A percentile compares a stretch with the other conserved stretches of the same genome.
phyloP scores from a whole-genome alignment of 2,113 vertebrate species.

The Boulengeromyrus knoepffleri region DNA sequence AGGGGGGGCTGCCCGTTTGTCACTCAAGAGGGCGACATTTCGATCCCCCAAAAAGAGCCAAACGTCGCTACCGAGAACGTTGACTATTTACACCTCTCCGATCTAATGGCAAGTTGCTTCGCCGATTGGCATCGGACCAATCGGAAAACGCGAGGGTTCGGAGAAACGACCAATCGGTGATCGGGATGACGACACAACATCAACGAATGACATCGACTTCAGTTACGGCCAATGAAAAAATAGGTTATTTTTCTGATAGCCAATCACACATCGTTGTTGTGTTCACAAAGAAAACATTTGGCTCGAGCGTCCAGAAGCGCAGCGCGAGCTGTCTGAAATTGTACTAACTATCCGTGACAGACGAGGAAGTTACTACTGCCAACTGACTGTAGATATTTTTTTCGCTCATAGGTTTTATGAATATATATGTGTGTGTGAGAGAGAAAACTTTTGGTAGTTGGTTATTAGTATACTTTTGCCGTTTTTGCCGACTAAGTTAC shows the following conservation, averaged over 20 bases:
- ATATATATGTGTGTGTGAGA: not conserved
- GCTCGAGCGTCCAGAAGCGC: not conserved
- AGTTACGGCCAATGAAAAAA: not conserved
- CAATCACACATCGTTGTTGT: not conserved
- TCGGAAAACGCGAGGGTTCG: not conserved
- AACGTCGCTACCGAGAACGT: not conserved
- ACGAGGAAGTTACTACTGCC: not conserved
- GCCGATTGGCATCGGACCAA: not conserved
- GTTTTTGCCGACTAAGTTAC: not conserved
- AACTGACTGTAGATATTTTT: not conserved
- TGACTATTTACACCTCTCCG: slow-evolving; percentile 3
- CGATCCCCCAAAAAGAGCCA: not conserved
- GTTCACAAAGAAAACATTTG: not conserved
- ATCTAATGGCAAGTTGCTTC: not conserved
- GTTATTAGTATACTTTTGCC: not conserved
- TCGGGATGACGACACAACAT: no score
- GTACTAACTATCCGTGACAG: not conserved
- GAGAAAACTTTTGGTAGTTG: not conserved
- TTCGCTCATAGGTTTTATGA: not conserved
- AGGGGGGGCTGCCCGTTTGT: not conserved
- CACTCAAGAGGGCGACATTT: not conserved
- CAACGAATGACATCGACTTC: not conserved
- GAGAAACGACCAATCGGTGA: not conserved
- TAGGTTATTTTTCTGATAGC: not conserved
- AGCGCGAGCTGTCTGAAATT: not conserved